Conservation (phyloP, 2,113 vertebrate genomes). For the Henicopernis longicauda region DNA sequence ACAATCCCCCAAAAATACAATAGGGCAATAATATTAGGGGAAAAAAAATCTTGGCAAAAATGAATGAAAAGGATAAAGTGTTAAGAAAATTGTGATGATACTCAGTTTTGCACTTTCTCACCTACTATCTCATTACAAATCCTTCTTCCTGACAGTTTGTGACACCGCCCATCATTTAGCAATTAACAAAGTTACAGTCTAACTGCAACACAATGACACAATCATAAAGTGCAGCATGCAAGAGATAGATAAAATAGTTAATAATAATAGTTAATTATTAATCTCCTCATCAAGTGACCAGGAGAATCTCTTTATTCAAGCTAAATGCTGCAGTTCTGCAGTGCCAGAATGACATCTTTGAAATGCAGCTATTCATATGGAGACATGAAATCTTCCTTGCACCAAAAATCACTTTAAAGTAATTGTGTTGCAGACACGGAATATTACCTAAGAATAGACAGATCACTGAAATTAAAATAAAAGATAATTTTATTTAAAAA, state of each 20-base stretch:
- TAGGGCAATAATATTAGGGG: background rate
- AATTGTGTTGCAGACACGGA: background rate
- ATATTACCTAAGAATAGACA: background rate
- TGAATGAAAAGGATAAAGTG: background rate
- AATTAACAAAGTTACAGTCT: background rate
- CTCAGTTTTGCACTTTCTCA: background rate
- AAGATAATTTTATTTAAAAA: background rate
- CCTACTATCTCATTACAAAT: background rate
- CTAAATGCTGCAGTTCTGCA: background rate
- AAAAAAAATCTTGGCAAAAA: background rate
- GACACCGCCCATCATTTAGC: background rate
- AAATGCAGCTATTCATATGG: background rate
- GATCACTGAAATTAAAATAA: background rate
- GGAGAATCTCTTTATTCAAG: background rate
- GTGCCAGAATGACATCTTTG: background rate
- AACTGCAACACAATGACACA: background rate
- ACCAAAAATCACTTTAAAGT: background rate
- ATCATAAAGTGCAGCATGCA: background rate
- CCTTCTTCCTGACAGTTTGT: background rate
- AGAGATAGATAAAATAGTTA: background rate
- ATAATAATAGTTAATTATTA: background rate
- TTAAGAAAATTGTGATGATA: background rate
- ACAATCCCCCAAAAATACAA: background rate
- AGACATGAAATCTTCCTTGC: background rate
- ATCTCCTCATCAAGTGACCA: background rate